Evolutionary conservation across 2,113 vertebrate genomes (phyloP).

Genomic region (Hepsetus odoe): DNA sequence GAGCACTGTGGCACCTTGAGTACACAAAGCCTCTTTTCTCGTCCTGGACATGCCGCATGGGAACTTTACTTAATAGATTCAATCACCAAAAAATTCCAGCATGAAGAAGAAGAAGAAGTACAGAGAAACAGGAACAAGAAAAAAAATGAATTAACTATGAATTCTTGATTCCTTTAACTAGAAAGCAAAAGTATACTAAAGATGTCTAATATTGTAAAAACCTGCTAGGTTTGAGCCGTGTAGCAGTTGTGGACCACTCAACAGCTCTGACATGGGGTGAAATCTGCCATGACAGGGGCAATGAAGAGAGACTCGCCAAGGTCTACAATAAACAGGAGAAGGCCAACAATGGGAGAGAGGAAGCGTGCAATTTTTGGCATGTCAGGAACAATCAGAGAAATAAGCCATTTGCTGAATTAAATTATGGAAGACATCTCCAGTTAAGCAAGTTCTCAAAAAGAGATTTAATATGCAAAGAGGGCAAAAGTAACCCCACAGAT

Average conservation of each 20-base stretch:
- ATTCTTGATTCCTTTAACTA: no score
- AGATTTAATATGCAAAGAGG: slow-evolving; percentile 2
- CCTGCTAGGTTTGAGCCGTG: slow-evolving; percentile 5
- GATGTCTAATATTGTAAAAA: background rate
- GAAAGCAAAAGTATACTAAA: background rate
- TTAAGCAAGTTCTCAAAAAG: slow-evolving; percentile 34
- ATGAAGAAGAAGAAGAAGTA: no score
- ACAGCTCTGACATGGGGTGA: slow-evolving; percentile 36
- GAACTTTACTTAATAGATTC: background rate
- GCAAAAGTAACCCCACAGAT: background rate
- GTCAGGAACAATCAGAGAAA: slow-evolving; percentile 23
- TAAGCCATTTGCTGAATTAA: slow-evolving; percentile 32
- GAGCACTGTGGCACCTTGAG: background rate
- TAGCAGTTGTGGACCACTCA: slow-evolving; percentile 20
- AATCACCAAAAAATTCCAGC: background rate
- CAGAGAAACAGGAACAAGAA: no score
- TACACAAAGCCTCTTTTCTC: background rate
- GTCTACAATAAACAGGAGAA: slow-evolving; percentile 25
- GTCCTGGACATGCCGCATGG: background rate
- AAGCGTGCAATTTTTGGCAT: background rate
- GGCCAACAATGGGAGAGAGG: slow-evolving; percentile 11
- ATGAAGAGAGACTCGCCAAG: slow-evolving; percentile 13
- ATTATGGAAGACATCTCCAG: slow-evolving; percentile 17
- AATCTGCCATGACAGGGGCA: slow-evolving; percentile 48
- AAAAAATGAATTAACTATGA: no score